These are phyloP conservation scores for Exocentrus adspersus DNA, from an alignment of 2,888 invertebrate species.

Conservation along the genomic window DNA sequence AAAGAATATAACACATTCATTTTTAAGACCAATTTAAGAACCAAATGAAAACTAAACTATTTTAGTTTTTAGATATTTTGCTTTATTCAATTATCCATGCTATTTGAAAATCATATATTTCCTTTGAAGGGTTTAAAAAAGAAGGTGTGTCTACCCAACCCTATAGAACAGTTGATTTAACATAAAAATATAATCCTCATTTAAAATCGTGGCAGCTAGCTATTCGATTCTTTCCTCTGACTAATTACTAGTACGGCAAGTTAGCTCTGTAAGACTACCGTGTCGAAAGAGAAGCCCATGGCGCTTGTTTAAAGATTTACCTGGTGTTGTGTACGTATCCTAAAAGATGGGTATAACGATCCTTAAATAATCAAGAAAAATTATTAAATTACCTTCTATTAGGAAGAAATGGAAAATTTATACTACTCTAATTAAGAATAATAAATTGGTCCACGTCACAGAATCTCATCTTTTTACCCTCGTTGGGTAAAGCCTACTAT, in stretches of 20 bases:
- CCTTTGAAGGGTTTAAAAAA: not conserved
- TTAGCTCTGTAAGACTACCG: conserved; percentile 52
- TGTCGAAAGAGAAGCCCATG: conserved; percentile 51
- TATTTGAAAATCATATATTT: too few relatives aligned
- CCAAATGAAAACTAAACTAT: too few relatives aligned
- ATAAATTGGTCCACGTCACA: conserved; percentile 12
- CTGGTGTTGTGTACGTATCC: conserved; percentile 23
- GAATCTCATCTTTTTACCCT: too few relatives aligned
- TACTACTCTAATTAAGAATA: conserved; percentile 10
- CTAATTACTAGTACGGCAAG: conserved; percentile 48
- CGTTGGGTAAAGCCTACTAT: too few relatives aligned
- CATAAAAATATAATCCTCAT: conserved; percentile 17
- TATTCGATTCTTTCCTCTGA: conserved; percentile 37
- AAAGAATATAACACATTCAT: conserved; percentile 3
- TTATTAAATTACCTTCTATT: conserved; percentile 17
- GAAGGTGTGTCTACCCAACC: conserved; percentile 4
- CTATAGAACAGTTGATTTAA: conserved; percentile 17
- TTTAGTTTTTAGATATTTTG: too few relatives aligned
- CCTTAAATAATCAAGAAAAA: conserved; percentile 29
- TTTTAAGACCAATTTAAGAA: conserved; percentile 14
- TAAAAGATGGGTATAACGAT: conserved; percentile 26
- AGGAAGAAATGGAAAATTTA: conserved; percentile 3
- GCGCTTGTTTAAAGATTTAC: conserved; percentile 42
- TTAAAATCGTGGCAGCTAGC: conserved; percentile 16
- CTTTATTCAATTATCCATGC: too few relatives aligned